phyloP scores from a whole-genome alignment of 2,113 vertebrate species.

The Terrapene triunguis region DNA sequence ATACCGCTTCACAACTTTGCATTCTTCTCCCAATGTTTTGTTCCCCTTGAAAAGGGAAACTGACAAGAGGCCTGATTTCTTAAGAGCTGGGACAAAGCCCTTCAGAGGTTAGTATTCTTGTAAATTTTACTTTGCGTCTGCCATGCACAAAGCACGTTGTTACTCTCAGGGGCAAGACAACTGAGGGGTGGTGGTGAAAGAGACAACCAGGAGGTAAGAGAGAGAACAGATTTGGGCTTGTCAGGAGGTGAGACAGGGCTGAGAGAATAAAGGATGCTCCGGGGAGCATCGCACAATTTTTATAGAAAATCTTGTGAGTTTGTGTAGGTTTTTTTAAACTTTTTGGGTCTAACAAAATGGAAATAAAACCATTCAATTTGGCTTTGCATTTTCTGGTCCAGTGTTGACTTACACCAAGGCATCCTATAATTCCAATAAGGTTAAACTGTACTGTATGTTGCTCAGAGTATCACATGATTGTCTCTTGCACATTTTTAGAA shows the following conservation, averaged over 20 bases:
- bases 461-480: background rate
- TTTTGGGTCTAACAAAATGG: background rate
- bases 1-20: background rate
- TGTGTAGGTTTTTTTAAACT: background rate
- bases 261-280: background rate
- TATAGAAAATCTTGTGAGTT: background rate
- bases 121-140: slow-evolving; percentile 4
- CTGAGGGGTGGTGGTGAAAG: background rate
- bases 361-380: background rate
- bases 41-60: background rate
- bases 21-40: background rate
- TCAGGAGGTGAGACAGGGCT: background rate
- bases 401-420: background rate
- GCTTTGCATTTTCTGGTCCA: background rate
- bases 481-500: background rate
- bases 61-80: background rate
- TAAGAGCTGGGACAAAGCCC: background rate
- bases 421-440: background rate
- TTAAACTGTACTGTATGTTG: no score
- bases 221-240: background rate
- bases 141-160: background rate
- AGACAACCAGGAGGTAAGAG: background rate
- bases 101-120: slow-evolving; percentile 5
- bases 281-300: background rate
- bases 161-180: background rate